Conservation (phyloP, 2,797 vertebrate genomes). For the Myripristis murdjan region DNA sequence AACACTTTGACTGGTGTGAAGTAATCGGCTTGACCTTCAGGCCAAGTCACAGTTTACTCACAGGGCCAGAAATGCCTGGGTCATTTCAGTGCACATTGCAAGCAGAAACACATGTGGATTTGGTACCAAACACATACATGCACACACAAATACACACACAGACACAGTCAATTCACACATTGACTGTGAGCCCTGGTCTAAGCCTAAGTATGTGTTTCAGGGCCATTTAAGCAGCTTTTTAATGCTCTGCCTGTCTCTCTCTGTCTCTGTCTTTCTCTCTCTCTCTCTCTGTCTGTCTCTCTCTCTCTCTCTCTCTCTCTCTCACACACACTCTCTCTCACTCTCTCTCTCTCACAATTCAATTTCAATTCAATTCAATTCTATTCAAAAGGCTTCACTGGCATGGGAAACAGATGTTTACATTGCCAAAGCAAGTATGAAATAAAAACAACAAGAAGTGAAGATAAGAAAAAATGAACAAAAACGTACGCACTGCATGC, state of each 20-base stretch:
- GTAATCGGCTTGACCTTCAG: constrained; percentile 22
- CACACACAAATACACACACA: constrained; percentile 8
- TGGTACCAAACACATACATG: neutral
- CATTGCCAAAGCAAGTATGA: too few species aligned
- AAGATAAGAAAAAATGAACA: too few species aligned
- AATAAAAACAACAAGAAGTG: too few species aligned
- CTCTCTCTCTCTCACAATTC: neutral
- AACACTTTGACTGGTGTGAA: neutral
- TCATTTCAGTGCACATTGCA: neutral
- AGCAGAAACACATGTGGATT: constrained; percentile 5
- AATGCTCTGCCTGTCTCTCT: too few species aligned
- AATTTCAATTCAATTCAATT: too few species aligned
- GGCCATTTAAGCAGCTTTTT: too few species aligned
- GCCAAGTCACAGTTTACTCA: constrained; percentile 1
- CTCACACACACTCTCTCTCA: constrained; percentile 4
- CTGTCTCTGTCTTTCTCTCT: too few species aligned
- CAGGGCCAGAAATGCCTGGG: neutral
- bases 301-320: too few species aligned
- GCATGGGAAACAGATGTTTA: too few species aligned
- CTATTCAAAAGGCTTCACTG: too few species aligned
- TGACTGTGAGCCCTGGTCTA: neutral
- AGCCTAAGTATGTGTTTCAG: neutral
- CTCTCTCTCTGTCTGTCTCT: too few species aligned
- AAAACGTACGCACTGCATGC: too few species aligned
- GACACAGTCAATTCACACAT: neutral